Conservation (phyloP, 2,797 vertebrate species). For the Sarcoramphus papa region DNA sequence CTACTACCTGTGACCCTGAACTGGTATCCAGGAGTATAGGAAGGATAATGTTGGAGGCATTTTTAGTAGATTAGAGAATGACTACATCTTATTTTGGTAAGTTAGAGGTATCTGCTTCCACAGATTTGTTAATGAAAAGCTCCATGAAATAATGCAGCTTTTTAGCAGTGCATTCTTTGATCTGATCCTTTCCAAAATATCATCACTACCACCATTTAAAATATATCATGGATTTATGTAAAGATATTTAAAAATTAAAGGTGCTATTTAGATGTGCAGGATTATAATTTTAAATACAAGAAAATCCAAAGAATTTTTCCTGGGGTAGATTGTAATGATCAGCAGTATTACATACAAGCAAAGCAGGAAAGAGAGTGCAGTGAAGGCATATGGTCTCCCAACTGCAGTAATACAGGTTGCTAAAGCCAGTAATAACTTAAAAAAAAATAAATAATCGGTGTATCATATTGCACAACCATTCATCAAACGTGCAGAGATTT, state of each 20-base stretch:
- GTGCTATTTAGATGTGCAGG: not conserved
- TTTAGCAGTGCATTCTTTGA: not conserved
- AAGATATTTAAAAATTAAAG: not conserved
- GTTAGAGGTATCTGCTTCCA: not conserved
- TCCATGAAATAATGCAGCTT: not conserved
- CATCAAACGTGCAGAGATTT: not conserved
- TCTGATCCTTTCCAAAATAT: not conserved
- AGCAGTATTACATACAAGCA: not conserved
- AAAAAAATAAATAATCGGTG: not conserved
- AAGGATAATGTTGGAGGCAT: not conserved
- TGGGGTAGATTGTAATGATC: accelerated
- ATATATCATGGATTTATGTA: not conserved
- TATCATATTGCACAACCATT: not conserved
- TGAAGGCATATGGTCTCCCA: not conserved
- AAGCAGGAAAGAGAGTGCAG: not conserved
- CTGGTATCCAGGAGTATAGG: not conserved
- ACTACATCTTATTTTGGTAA: not conserved
- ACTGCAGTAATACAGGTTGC: not conserved
- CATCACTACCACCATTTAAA: not conserved
- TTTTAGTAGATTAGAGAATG: not conserved
- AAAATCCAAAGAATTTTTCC: not conserved
- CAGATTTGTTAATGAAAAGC: not conserved
- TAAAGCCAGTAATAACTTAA: not conserved
- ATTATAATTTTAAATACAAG: not conserved
- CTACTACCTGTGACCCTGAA: not conserved